Percentiles rank a stretch among this genome's conserved stretches.
Conservation (phyloP, 64 coral and sea anemone species). For the Trachythela sp. region DNA sequence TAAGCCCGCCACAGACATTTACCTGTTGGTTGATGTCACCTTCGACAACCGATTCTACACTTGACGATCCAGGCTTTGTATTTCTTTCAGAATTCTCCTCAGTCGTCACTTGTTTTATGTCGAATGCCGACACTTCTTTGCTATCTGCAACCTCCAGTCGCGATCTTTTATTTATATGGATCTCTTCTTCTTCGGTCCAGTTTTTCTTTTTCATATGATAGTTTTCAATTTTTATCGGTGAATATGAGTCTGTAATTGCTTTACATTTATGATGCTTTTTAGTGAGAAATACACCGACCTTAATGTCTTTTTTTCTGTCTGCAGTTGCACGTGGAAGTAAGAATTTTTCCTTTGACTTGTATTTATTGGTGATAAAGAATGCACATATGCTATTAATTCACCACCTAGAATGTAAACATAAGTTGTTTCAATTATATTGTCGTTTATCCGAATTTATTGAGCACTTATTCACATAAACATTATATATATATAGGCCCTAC, state of each 20-base stretch:
- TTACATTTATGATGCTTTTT: slow-evolving; percentile 1
- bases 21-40: neutral
- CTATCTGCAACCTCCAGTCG: too few relatives aligned
- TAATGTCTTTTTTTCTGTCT: neutral
- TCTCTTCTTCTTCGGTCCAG: neutral
- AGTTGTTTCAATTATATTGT: neutral
- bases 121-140: neutral
- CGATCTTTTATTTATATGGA: neutral
- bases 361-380: neutral
- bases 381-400: neutral
- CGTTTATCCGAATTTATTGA: too few relatives aligned
- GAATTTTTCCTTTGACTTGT: neutral
- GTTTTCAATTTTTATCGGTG: neutral
- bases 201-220: neutral
- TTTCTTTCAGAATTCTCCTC: neutral
- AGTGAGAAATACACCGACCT: neutral
- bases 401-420: neutral
- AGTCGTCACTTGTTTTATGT: neutral
- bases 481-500: too few relatives aligned
- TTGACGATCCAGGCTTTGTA: neutral
- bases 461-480: too few relatives aligned
- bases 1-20: neutral
- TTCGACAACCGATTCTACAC: neutral
- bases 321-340: neutral
- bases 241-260: neutral